phyloP scores from a whole-genome alignment of 2,888 invertebrate species.

The Agonopterix subpropinquella region DNA sequence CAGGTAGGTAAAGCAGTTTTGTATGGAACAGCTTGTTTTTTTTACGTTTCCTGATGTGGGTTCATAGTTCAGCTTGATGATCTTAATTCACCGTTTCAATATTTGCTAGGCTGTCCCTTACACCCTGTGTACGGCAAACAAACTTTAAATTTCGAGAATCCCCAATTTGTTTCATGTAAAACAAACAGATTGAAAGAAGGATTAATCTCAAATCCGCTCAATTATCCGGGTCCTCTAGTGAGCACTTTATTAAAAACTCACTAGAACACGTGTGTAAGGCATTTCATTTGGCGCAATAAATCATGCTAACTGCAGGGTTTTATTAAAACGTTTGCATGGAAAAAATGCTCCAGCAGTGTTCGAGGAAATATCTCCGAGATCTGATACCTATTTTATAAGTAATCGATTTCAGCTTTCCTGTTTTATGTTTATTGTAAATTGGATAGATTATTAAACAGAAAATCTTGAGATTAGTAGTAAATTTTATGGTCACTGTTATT shows the following conservation, averaged over 20 bases:
- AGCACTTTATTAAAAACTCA: slow-evolving; percentile 44
- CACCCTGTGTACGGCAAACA: no score
- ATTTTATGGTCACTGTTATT: background rate
- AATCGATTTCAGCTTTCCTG: background rate
- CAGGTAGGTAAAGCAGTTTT: no score
- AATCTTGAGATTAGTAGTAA: no score
- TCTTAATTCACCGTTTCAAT: no score
- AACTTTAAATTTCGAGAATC: no score
- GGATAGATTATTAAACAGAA: background rate
- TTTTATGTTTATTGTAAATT: slow-evolving; percentile 5
- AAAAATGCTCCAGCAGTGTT: slow-evolving; percentile 18
- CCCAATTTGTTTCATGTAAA: no score
- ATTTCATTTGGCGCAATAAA: slow-evolving; percentile 49
- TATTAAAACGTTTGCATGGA: slow-evolving; percentile 47
- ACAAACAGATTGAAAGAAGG: no score
- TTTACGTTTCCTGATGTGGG: no score
- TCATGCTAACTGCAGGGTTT: slow-evolving; percentile 40
- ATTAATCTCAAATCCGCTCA: background rate
- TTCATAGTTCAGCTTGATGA: no score
- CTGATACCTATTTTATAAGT: slow-evolving; percentile 12
- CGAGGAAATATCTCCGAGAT: no score
- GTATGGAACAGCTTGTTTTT: no score
- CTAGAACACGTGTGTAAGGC: slow-evolving; percentile 37
- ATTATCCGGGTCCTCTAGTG: slow-evolving; percentile 28
- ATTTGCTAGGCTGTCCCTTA: no score